A percentile compares a stretch with the other conserved stretches of the same genome.
Conservation (phyloP, 2,797 vertebrate genomes). For the Martes flavigula region DNA sequence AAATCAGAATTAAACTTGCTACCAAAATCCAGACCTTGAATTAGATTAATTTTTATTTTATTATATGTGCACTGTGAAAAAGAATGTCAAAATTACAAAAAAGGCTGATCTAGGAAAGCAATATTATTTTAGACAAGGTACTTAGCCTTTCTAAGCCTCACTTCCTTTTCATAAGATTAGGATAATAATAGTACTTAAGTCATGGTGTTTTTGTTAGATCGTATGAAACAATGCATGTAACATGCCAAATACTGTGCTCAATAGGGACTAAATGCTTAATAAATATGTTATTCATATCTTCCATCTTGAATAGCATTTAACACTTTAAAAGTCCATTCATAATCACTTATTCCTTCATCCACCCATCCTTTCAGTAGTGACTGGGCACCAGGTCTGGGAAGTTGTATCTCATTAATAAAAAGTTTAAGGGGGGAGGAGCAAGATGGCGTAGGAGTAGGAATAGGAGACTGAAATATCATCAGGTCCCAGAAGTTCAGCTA, state of each 20-base stretch:
- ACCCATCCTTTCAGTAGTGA: background rate
- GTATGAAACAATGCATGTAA: background rate
- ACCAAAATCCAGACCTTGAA: constrained; percentile 46
- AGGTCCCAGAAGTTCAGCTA: too few relatives aligned
- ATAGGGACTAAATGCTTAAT: background rate
- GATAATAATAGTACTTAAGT: background rate
- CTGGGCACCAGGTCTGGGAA: background rate
- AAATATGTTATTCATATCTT: background rate
- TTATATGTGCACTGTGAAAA: background rate
- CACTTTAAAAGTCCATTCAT: background rate
- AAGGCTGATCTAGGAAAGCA: background rate
- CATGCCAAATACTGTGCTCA: background rate
- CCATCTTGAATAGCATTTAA: background rate
- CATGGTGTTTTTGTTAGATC: background rate
- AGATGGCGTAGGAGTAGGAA: too few relatives aligned
- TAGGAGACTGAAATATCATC: too few relatives aligned
- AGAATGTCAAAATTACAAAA: constrained; percentile 19
- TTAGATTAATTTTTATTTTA: constrained; percentile 61
- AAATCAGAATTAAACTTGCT: constrained; percentile 58
- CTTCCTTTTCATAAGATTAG: background rate
- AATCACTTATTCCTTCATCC: background rate
- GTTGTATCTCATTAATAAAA: constrained; percentile 40
- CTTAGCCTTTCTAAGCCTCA: constrained; percentile 25
- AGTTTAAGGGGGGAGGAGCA: background rate
- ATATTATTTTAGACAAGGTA: constrained; percentile 34